phyloP scores from a whole-genome alignment of 2,888 invertebrate species.

The Euphydryas editha region DNA sequence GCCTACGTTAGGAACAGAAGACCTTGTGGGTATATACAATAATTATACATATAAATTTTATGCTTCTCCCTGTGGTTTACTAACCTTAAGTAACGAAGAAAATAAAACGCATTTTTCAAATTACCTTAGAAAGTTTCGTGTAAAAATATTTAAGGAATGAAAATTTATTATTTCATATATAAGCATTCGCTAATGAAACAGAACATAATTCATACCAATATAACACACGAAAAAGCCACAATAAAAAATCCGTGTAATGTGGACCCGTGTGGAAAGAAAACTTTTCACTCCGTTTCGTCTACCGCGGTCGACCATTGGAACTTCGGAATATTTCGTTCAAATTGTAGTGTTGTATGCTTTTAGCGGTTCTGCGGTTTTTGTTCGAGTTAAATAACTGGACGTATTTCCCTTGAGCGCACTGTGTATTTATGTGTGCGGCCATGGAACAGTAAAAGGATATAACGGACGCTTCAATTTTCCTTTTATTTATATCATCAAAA shows the following conservation, averaged over 20 bases:
- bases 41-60: too few relatives aligned
- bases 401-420: slow-evolving; percentile 29
- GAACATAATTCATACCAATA: slow-evolving; percentile 17
- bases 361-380: slow-evolving; percentile 39
- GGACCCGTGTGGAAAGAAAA: slow-evolving; percentile 37
- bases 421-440: slow-evolving; percentile 3
- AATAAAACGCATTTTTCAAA: slow-evolving; percentile 9
- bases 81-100: background rate
- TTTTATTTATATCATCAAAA: background rate
- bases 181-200: background rate
- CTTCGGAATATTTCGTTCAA: slow-evolving; percentile 41
- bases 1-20: too few relatives aligned
- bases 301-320: slow-evolving; percentile 41
- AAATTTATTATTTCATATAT: background rate
- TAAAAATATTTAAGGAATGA: background rate
- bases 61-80: background rate
- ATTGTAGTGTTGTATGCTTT: slow-evolving; percentile 38
- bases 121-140: background rate
- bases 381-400: slow-evolving; percentile 41
- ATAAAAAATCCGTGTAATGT: slow-evolving; percentile 31
- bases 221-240: slow-evolving; percentile 26
- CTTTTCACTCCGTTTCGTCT: slow-evolving; percentile 39
- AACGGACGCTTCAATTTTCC: background rate
- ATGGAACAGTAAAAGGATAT: background rate
- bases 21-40: too few relatives aligned